Evolutionary conservation across 2,797 vertebrate species (phyloP), one percentile per base, ranked within the genome.

Genomic region (Artibeus jamaicensis): DNA sequence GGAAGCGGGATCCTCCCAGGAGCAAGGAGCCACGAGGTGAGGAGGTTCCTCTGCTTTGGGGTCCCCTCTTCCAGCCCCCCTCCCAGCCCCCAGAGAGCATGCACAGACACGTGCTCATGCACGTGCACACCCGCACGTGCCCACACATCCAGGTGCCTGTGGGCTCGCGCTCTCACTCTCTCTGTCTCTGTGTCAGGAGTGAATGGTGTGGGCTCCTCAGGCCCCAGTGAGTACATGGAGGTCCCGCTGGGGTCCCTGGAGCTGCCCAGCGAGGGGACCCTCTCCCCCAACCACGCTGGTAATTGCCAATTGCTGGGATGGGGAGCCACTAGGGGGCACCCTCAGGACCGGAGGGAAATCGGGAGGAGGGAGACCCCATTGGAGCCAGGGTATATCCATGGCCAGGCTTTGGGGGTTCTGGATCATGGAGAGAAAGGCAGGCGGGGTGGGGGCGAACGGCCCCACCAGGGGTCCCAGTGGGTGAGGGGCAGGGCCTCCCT

Each of bases 211-310:
- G 98, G 97, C 93, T 96, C 97, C 88, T 94, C 97, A 86, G 94
- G 96, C 48, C 93, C 98, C 94, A 98, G 98, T 89, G 99, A 99
- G 87, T 99, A 99, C 98, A 99, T 99, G 1, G 99, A 99, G 97
- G 99, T 99, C 98, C 99, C 99, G 44, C 96, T 99, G 96, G 99
- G 98, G 86, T 99, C 99, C 73, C 98, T 99, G 98, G 99, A 98
- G 98, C 99, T 81, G 98, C 99, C 98, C 86, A 99, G 98, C 89
- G 99, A 99, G 24, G 99, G 99, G 97, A 99, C 99, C 85, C 98
- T 99, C 94, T 99, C 97, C 99, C 99, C 95, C 87, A 99, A 99
- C 97, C 98, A 99, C 84, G 98, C 99, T 93, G 99, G 99, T 98
- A 98, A 97, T 94, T 97, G 94, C 93, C 94, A 86, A 93, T 76